These are phyloP conservation scores for Galeruca laticollis DNA, from an alignment of 2,888 invertebrate species.

Conservation along the genomic window DNA sequence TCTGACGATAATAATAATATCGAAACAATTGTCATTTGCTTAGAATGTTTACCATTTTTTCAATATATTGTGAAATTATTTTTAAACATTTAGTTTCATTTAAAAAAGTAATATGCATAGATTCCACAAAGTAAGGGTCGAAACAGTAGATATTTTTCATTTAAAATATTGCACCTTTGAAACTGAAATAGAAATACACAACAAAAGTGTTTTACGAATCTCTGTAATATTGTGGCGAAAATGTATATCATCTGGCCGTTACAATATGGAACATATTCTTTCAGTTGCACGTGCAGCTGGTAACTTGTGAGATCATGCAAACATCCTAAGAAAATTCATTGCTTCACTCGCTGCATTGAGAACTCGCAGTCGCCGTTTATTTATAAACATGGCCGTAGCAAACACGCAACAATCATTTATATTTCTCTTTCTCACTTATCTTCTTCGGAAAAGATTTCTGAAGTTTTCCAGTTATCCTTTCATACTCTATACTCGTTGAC, in stretches of 20 bases:
- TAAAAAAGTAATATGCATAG: too few species aligned
- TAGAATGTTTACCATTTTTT: too few species aligned
- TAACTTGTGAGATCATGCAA: slow-evolving; percentile 41
- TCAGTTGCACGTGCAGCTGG: slow-evolving; percentile 34
- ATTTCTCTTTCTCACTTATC: slow-evolving; percentile 5
- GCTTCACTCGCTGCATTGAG: slow-evolving; percentile 15
- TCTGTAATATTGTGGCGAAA: slow-evolving; percentile 17
- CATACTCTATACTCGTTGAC: slow-evolving; percentile 18
- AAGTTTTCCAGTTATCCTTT: slow-evolving; percentile 16
- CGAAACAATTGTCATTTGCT: too few species aligned
- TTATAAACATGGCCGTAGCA: slow-evolving; percentile 42
- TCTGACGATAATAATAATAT: too few species aligned
- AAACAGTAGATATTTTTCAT: too few species aligned
- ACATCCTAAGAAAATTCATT: slow-evolving; percentile 40
- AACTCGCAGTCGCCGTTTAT: slow-evolving; percentile 37
- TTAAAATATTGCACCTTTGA: too few species aligned
- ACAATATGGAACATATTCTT: slow-evolving; percentile 24
- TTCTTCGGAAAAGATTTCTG: slow-evolving; percentile 30
- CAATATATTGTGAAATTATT: too few species aligned
- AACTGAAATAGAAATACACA: neutral
- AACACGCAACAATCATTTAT: slow-evolving; percentile 43
- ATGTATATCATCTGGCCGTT: slow-evolving; percentile 22
- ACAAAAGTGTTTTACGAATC: slow-evolving; percentile 12
- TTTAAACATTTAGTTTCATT: too few species aligned
- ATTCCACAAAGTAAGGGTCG: too few species aligned